Conservation (phyloP, 1,140 invertebrate species). For the Adoxophyes honmai region DNA sequence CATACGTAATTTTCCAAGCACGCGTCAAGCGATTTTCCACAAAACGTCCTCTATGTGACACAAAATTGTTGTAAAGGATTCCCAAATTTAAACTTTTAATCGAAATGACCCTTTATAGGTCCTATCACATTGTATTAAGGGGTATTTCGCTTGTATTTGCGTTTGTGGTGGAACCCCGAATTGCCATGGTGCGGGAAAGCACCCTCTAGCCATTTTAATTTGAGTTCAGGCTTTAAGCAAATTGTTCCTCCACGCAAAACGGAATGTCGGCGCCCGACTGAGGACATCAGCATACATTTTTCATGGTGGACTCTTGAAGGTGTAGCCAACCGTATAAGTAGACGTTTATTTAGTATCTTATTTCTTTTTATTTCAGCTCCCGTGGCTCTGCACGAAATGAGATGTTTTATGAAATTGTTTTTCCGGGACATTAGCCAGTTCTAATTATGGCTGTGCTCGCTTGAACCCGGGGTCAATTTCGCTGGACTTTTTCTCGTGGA, state of each 20-base stretch:
- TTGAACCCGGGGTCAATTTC: slow-evolving; percentile 58
- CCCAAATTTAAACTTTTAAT: slow-evolving; percentile 32
- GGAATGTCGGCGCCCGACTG: slow-evolving; percentile 45
- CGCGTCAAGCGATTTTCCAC: slow-evolving; percentile 36
- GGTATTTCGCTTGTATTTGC: slow-evolving; percentile 20
- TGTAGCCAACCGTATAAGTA: slow-evolving; percentile 57
- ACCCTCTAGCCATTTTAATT: slow-evolving; percentile 51
- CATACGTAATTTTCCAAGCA: slow-evolving; percentile 15
- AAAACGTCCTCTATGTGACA: slow-evolving; percentile 38
- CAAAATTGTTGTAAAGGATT: slow-evolving; percentile 30
- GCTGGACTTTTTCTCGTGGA: slow-evolving; percentile 61
- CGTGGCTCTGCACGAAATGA: slow-evolving; percentile 42
- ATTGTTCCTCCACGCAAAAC: slow-evolving; percentile 59
- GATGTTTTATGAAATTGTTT: slow-evolving; percentile 76
- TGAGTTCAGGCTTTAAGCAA: slow-evolving; percentile 42
- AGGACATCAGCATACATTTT: slow-evolving; percentile 44
- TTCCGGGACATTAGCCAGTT: slow-evolving; percentile 69
- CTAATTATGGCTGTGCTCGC: slow-evolving; percentile 61
- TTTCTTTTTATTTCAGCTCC: slow-evolving; percentile 64
- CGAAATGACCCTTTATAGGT: slow-evolving; percentile 36
- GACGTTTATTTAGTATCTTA: slow-evolving; percentile 71
- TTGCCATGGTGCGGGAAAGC: slow-evolving; percentile 39
- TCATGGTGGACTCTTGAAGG: slow-evolving; percentile 41
- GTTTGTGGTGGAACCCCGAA: slow-evolving; percentile 29
- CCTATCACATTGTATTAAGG: slow-evolving; percentile 39